Base-by-base conservation (phyloP, 1,140 invertebrate genomes). In the Sesamia nonagrioides region DNA sequence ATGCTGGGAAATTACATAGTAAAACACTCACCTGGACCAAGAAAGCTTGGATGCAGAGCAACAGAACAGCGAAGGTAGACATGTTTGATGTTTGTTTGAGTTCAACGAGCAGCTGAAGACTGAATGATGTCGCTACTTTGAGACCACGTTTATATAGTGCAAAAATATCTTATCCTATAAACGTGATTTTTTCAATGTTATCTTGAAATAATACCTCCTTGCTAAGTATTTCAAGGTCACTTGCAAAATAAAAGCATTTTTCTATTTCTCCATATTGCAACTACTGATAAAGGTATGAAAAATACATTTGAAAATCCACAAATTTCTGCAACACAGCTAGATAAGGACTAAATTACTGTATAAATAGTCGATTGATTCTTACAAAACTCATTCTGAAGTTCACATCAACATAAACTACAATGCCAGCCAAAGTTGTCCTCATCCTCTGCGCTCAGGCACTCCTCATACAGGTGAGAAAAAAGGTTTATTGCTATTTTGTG, bases 11-110 rank as follows among this genome's bases (percentile, higher is more conserved):
- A 45, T 13, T 13, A 11, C 9, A 13, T 13, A 11, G 37, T 45
- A 13, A 33, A 33, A 15, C 33, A 52, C 58, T 84, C 84, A 90
- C 88, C 84, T 90, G 88, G 54, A 78, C 52, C 50, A 90, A 85
- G 40, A 82, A 87, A 84, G 84, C 86, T 81, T 89, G 85, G 63
- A 84, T 69, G 81, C 86, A 89, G 52, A 90, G 66, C 17, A 88
- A 54, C 35, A 90, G 50, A 27, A 90, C 80, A 61, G 81, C 60
- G 76, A 86, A 85, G 42, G 83, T 60, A 56, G 84, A 86, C 89
- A 90, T 89, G 80, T 69, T 87, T 75, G 74, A 27, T 40, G 63
- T 68, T 50, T 27, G 18, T 69, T 48, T 33, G 21, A 50, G 18
- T 33, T 69, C 45, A 69, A 69, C 45, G 27, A 69, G 66, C 33